phyloP scores from a whole-genome alignment of 2,797 vertebrate species.

The Gadopsis marmoratus region DNA sequence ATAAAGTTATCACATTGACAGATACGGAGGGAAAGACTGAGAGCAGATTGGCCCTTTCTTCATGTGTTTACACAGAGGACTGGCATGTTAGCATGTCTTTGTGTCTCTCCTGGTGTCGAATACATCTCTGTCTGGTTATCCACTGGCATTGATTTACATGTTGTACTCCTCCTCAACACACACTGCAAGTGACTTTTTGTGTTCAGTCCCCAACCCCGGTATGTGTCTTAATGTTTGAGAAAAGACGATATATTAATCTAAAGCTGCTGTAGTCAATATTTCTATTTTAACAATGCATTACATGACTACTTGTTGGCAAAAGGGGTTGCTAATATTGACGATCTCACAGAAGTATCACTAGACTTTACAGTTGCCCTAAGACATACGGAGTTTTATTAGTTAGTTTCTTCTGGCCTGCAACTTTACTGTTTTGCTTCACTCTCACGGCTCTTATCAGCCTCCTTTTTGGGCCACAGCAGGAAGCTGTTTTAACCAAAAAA shows the following conservation, averaged over 20 bases:
- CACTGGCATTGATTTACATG: conserved; percentile 4
- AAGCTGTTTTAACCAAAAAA: neutral
- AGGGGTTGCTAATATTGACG: neutral
- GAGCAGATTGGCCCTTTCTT: conserved; percentile 1
- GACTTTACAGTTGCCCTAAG: neutral
- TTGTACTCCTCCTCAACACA: conserved; percentile 9
- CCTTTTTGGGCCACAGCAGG: neutral
- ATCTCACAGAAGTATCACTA: neutral
- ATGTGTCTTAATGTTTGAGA: neutral
- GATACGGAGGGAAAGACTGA: conserved; percentile 1
- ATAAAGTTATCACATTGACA: conserved; percentile 32
- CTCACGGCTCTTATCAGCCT: neutral
- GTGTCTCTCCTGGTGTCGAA: neutral
- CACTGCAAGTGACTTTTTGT: conserved; percentile 1
- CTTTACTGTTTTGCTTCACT: neutral
- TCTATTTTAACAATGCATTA: neutral
- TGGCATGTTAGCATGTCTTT: conserved; percentile 18
- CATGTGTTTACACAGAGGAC: conserved; percentile 38
- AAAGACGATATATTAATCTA: neutral
- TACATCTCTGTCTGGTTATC: conserved; percentile 7
- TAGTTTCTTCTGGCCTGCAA: neutral
- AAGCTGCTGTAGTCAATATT: neutral
- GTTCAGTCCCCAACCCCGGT: neutral
- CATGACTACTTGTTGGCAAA: neutral
- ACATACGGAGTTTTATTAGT: neutral